These are phyloP conservation scores for Zosterops borbonicus DNA, from an alignment of 2,113 vertebrate species.

Conservation along the genomic window DNA sequence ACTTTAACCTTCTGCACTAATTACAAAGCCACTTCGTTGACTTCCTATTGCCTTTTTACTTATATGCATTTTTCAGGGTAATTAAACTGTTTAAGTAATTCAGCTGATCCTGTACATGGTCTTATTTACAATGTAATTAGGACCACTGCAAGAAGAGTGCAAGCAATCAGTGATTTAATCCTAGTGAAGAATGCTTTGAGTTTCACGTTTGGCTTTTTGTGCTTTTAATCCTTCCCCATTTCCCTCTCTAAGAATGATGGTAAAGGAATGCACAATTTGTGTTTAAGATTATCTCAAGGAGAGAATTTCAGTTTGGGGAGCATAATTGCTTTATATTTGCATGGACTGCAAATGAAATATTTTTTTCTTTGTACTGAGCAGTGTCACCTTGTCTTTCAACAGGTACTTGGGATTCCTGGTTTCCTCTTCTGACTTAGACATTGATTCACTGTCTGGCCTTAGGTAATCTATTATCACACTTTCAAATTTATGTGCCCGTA, in stretches of 20 bases:
- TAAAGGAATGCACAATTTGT: neutral
- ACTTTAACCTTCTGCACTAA: neutral
- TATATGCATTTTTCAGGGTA: neutral
- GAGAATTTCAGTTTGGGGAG: neutral
- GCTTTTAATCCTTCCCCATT: neutral
- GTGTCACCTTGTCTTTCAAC: neutral
- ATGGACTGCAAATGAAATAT: neutral
- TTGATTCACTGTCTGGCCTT: constrained; percentile 10
- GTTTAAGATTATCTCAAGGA: neutral
- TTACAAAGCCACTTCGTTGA: neutral
- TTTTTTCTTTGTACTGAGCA: neutral
- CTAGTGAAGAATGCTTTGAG: neutral
- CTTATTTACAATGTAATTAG: neutral
- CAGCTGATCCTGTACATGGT: neutral
- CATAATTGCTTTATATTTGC: neutral
- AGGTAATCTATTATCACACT: neutral
- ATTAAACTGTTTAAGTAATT: neutral
- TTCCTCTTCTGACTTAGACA: neutral
- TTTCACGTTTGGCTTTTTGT: neutral
- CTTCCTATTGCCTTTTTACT: neutral
- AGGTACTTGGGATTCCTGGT: neutral
- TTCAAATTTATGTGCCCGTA: neutral
- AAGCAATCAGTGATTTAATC: neutral
- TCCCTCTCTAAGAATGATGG: neutral
- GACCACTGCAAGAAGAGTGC: neutral